phyloP scores from a whole-genome alignment of 35 echinoderm and acorn worm genomes.

The Heliocidaris erythrogramma region DNA sequence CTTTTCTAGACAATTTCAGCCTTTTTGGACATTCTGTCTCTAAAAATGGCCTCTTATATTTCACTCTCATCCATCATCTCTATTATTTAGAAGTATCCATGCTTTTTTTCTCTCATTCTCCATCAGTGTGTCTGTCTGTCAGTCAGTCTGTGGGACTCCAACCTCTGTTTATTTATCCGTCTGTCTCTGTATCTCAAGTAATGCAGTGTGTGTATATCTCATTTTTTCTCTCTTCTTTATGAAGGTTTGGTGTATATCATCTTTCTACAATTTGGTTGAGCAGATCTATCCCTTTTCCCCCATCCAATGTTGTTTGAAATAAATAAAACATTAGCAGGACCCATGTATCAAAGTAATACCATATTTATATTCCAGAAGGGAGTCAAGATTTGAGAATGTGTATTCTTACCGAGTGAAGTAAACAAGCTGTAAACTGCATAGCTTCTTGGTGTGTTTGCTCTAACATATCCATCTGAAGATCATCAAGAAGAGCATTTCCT shows the following conservation, averaged over 20 bases:
- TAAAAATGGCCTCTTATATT: not conserved
- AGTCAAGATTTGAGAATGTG: not conserved
- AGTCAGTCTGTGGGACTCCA: not conserved
- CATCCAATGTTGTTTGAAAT: too few relatives aligned
- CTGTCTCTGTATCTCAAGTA: not conserved
- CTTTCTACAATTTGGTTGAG: too few relatives aligned
- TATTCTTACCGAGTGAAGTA: constrained; percentile 45
- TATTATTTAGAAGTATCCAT: constrained; percentile 5
- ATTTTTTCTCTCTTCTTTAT: not conserved
- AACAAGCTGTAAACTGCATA: constrained; percentile 97
- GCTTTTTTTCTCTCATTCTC: not conserved
- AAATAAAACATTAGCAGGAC: too few relatives aligned
- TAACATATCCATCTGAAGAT: constrained; percentile 95
- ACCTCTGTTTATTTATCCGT: not conserved
- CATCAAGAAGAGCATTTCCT: constrained; percentile 82
- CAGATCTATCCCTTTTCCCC: too few relatives aligned
- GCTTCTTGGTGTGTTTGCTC: constrained; percentile 98
- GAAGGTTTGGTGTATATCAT: not conserved
- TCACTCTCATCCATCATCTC: not conserved
- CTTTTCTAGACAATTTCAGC: not conserved
- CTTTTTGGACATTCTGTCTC: not conserved
- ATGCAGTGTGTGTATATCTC: not conserved
- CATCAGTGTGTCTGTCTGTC: not conserved
- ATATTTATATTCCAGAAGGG: not conserved
- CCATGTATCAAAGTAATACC: too few relatives aligned